Evolutionary conservation across 2,797 vertebrate genomes (phyloP).

Genomic region (Cyclopterus lumpus): DNA sequence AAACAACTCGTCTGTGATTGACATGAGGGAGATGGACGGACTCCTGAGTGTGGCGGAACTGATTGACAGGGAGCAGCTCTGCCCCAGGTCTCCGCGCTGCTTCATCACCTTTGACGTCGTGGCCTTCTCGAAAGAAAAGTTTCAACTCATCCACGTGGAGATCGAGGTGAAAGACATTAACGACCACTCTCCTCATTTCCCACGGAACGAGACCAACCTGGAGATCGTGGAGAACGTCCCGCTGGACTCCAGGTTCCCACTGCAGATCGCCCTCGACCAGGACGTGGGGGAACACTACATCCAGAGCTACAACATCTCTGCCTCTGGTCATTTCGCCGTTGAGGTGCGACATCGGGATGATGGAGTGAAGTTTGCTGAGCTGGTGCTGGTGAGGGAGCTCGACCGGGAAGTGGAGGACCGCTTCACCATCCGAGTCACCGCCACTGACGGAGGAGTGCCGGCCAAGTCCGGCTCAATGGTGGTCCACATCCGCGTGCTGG

Average conservation of each 20-base stretch:
- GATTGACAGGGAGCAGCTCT: constrained; percentile 80
- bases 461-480: constrained; percentile 76
- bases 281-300: constrained; percentile 86
- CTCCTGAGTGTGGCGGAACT: constrained; percentile 74
- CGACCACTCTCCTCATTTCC: constrained; percentile 82
- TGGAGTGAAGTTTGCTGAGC: constrained; percentile 77
- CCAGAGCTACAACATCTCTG: constrained; percentile 81
- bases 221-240: constrained; percentile 81
- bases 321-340: constrained; percentile 73
- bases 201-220: constrained; percentile 75
- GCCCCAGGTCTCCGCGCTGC: constrained; percentile 76
- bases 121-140: constrained; percentile 82
- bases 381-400: constrained; percentile 78
- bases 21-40: constrained; percentile 75
- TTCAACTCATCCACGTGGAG: constrained; percentile 86
- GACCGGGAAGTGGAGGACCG: constrained; percentile 82
- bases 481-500: constrained; percentile 80
- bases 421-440: constrained; percentile 80
- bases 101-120: constrained; percentile 83
- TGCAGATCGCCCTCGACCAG: constrained; percentile 82
- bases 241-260: constrained; percentile 77
- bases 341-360: constrained; percentile 77
- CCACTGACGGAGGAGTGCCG: constrained; percentile 81
- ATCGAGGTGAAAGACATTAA: constrained; percentile 87
- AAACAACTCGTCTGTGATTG: constrained; percentile 77